Evolutionary conservation across 2,888 invertebrate genomes (phyloP), one percentile per base, ranked within the genome.

Genomic region (Chrysodeixis includens): DNA sequence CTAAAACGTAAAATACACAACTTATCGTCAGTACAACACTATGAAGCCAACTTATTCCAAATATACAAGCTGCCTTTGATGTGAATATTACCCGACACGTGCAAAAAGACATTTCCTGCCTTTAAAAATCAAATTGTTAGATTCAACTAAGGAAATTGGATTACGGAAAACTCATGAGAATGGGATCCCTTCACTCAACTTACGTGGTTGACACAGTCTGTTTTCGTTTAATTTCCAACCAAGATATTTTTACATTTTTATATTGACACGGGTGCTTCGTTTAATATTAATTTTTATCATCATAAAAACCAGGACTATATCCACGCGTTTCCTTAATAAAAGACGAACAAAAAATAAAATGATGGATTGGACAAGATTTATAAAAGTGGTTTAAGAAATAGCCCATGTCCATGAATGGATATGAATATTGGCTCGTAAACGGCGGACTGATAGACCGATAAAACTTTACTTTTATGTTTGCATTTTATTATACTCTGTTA

Each of bases 141-240:
- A 58, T 49, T 68, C 56, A 14, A 56, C 56, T 51, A 12, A 49
- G 54, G 46, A 74, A 73, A 74, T 74, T 74, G 59, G 59, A 74
- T 74, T 78, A 62, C 62, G 44, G 46, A 16, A 26, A 46, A 44
- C 78, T 73, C 26, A 8, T 51, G 32, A 32, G 54, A 30, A 66
- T 55, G 51, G 16, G 40, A 56, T 51, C 56, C 60, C 67, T 72
- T 61, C 12, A 10, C 9, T 30, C 53, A 46, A 51, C 57, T 73
- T 61, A 78, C 56, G 51, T 67, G 18, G 61, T 44, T 66, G 67
- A 62, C 55, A 22, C 53, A 35, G 59, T 40, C 30, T 73, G 69
- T 74, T 74, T 78, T 78, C 70, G 59, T 74, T 78, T 74, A 74
- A 74, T 78, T 78, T 74, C 16, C 62, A 40, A 60, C 30, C 22